Evolutionary conservation across 2,888 invertebrate genomes (phyloP), one percentile per base, ranked within the genome.

Genomic region (Seira sanloemensis): DNA sequence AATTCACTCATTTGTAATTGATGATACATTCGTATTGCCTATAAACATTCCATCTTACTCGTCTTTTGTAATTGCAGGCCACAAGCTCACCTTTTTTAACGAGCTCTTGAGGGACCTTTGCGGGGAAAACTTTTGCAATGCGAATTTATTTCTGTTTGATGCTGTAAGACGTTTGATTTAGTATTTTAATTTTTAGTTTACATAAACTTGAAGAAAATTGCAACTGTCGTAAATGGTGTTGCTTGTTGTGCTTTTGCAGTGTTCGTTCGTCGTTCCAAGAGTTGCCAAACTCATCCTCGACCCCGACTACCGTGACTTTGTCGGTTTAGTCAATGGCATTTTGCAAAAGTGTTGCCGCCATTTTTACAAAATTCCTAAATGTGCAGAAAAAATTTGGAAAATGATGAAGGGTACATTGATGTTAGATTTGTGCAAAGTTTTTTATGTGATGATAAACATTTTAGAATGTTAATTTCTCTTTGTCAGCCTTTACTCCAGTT

Each of bases 71-170:
- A 67, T 4, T 67, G 2, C 66, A 88, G 88, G 84, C 54, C 76
- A 85, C 23, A 69, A 67, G 19, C 18, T 73, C 0, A 83, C 86
- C 2, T 18, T 86, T 12, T 85, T 88, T 24, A 54, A 7, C 0
- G 85, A 83, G 7, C n/a, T 87, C 9, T 2, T 86, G 1, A 73
- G 73, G 12, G 86, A 87, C 54, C 84, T 84, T n/a, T 24, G 67
- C 0, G 23, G n/a, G 7, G 82, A 86, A 71, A 37, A 27, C 9
- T 84, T 66, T 54, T 66, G n/a, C 16, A 68, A 73, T 58, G 67
- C 77, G 7, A 81, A 86, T 62, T 83, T 84, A 4, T 86, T 79
- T 62, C 50, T 86, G 18, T 88, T 88, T 72, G 87, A 88, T 24
- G 71, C 86, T 65, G 88, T 88, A 82, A 81, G 62, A 54, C 46